Conservation (phyloP, 2,797 vertebrate species). For the Rhinella marina region DNA sequence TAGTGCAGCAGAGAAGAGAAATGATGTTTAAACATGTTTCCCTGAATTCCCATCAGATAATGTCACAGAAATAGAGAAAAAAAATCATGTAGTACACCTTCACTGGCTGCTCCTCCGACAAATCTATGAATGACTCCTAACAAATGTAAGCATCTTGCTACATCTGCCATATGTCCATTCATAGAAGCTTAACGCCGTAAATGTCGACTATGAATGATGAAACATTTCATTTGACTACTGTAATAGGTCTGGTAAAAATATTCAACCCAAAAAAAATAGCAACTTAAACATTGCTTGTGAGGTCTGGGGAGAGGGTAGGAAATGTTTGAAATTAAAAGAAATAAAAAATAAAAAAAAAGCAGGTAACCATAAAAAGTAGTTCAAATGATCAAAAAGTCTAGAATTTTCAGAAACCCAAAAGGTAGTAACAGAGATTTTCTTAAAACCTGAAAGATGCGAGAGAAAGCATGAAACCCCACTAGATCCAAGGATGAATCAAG, state of each 20-base stretch:
- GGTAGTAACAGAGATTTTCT: no score
- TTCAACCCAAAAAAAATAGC: neutral
- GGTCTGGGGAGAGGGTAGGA: no score
- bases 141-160: neutral
- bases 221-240: neutral
- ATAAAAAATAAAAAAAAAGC: no score
- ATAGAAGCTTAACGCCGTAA: neutral
- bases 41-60: neutral
- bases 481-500: no score
- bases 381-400: no score
- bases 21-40: neutral
- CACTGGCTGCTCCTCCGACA: neutral
- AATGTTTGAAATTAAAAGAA: no score
- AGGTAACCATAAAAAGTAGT: no score
- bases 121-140: conserved; percentile 9
- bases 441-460: no score
- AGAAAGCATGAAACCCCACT: no score
- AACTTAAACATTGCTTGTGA: neutral
- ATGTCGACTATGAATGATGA: neutral
- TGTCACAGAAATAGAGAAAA: neutral
- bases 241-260: neutral
- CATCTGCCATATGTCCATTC: neutral
- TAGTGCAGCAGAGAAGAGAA: neutral
- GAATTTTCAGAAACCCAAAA: no score
- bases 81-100: neutral